Evolutionary conservation across 2,113 vertebrate species (phyloP).

Genomic region (Xiphias gladius): DNA sequence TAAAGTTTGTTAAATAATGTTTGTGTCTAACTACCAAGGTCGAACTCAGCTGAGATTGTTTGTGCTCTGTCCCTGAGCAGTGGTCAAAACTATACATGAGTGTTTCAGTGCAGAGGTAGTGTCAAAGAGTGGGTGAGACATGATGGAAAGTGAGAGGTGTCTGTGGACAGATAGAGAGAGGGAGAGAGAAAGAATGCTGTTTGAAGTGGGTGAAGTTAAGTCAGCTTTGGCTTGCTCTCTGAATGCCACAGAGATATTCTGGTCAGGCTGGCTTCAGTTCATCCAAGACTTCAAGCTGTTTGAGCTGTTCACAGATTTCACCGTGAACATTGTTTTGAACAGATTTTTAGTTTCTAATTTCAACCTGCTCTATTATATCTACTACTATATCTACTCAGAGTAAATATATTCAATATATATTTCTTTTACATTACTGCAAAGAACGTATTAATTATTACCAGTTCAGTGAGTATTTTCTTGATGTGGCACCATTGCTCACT

Average conservation of each 20-base stretch:
- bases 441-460: not conserved
- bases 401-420: not conserved
- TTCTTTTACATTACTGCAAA: not conserved
- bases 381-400: no score
- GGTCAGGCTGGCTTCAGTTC: conserved; percentile 35
- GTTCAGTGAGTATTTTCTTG: not conserved
- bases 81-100: not conserved
- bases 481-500: not conserved
- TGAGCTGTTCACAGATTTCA: conserved; percentile 24
- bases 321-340: conserved; percentile 35
- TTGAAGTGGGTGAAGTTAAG: conserved; percentile 23
- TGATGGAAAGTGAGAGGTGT: conserved; percentile 30
- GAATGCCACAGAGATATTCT: conserved; percentile 63
- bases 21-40: not conserved
- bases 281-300: conserved; percentile 27
- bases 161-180: not conserved
- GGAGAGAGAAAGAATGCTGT: conserved; percentile 14
- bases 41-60: conserved; percentile 1
- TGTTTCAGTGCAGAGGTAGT: not conserved
- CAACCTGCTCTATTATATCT: not conserved
- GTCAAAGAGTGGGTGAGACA: conserved; percentile 27
- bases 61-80: not conserved
- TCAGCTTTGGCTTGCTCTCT: conserved; percentile 46
- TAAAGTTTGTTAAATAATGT: not conserved
- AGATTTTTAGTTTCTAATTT: conserved; percentile 2